Evolutionary conservation across 2,888 invertebrate genomes (phyloP), one percentile per base, ranked within the genome.

Genomic region (Ommatoiulus sabulosus): DNA sequence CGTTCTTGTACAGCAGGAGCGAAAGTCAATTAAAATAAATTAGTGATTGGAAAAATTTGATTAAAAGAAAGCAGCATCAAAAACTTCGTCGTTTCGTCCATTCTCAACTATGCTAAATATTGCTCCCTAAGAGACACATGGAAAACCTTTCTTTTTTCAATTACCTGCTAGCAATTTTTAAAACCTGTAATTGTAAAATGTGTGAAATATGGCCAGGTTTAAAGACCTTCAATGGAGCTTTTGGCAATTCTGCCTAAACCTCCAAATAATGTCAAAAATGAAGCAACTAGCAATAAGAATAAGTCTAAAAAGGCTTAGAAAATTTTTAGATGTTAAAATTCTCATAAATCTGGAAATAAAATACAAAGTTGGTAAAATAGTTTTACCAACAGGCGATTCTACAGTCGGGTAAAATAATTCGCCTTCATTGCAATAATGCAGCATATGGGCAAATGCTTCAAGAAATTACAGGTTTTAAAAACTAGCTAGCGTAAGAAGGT

Each of bases 391-490:
- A n/a, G n/a, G n/a, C n/a, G n/a, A n/a, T n/a, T n/a, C n/a, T n/a
- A n/a, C n/a, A n/a, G n/a, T n/a, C n/a, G n/a, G n/a, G n/a, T n/a
- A n/a, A n/a, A n/a, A n/a, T n/a, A n/a, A n/a, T n/a, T n/a, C n/a
- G 10, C 46, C 46, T 46, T 46, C 46, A 46, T 46, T 46, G 46
- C 46, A 8, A 46, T 63, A 20, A 2, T 5, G n/a, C 7, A 63
- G n/a, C 10, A 12, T n/a, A 63, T 63, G 20, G 1, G 52, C 52
- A 52, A 52, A 7, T 52, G 15, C n/a, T 5, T 2, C 4, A 63
- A 17, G 4, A n/a, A 63, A 63, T n/a, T 63, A 63, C n/a, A 63
- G 63, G n/a, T 63, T 63, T 63, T n/a, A 63, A 63, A 63, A n/a
- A 63, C 4, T n/a, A 63, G 63, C 63, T 20, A 63, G 63, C n/a